A percentile compares a stretch with the other conserved stretches of the same genome.
These are phyloP conservation scores for Parazoanthus atlanticus DNA, from an alignment of 92 coral and sea anemone genomes.

Conservation along the genomic window DNA sequence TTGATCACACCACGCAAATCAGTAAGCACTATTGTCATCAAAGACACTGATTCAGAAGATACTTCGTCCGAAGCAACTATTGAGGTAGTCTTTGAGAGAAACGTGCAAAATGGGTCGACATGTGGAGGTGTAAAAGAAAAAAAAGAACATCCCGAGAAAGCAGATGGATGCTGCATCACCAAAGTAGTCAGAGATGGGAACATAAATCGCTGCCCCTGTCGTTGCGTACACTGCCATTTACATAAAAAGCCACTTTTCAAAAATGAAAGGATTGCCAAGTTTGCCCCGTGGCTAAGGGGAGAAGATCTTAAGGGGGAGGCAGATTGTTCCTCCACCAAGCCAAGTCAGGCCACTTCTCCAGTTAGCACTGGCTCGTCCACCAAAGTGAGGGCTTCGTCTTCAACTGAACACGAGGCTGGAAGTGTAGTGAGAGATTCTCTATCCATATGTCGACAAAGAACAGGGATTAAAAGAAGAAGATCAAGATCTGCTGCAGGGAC, in stretches of 20 bases:
- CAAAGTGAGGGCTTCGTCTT: not conserved
- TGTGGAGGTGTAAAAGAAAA: not conserved
- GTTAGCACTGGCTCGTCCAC: not conserved
- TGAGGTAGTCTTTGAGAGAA: not conserved
- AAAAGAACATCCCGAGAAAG: not conserved
- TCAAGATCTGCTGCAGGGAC: not conserved
- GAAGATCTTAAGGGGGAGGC: conserved; percentile 15
- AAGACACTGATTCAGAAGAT: conserved; percentile 37
- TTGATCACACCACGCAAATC: not conserved
- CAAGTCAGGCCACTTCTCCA: not conserved
- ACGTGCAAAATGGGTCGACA: not conserved
- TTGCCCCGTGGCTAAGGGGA: conserved; percentile 18
- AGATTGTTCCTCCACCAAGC: not conserved
- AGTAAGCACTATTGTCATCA: not conserved
- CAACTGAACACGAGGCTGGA: not conserved
- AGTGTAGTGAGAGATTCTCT: not conserved
- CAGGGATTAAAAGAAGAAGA: conserved; percentile 13
- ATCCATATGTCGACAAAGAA: not conserved
- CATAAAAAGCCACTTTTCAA: conserved; percentile 9
- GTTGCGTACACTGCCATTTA: not conserved
- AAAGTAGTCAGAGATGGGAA: conserved; percentile 34
- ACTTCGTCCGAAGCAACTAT: conserved; percentile 26
- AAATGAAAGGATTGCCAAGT: not conserved
- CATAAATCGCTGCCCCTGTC: not conserved
- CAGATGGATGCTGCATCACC: conserved; percentile 43